phyloP scores from a whole-genome alignment of 1,140 invertebrate species.

The Branchinecta lynchi region DNA sequence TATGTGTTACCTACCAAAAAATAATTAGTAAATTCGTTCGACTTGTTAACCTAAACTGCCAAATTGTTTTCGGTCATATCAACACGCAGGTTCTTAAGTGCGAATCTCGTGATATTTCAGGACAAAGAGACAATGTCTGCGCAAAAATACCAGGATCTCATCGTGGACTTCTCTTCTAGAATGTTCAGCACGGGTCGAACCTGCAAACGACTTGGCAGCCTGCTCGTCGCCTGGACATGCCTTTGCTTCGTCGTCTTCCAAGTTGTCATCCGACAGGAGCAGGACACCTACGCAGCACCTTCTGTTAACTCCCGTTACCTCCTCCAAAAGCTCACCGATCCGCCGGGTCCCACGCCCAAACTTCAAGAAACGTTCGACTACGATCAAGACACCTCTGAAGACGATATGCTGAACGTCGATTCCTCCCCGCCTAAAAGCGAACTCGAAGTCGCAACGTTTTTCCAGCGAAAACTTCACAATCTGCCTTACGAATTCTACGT shows the following conservation, averaged over 20 bases:
- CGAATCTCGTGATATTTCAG: too few species aligned
- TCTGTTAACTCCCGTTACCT: conserved; percentile 27
- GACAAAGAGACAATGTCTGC: too few species aligned
- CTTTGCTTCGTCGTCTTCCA: conserved; percentile 30
- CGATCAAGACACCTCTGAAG: conserved; percentile 46
- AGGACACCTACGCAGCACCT: conserved; percentile 23
- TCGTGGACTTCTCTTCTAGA: too few species aligned
- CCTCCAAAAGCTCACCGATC: conserved; percentile 28
- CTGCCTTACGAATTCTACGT: conserved; percentile 69
- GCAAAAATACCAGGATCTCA: too few species aligned
- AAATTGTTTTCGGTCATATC: too few species aligned
- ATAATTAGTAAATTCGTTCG: too few species aligned
- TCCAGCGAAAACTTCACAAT: conserved; percentile 42
- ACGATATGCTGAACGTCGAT: conserved; percentile 47
- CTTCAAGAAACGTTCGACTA: conserved; percentile 43
- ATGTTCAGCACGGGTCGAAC: background rate
- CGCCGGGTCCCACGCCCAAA: conserved; percentile 22
- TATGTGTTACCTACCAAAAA: too few species aligned
- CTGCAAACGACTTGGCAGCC: conserved; percentile 20
- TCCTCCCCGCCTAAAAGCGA: background rate
- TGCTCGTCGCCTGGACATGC: conserved; percentile 29
- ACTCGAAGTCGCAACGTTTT: conserved; percentile 14
- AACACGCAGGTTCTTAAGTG: too few species aligned
- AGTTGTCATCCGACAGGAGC: conserved; percentile 21
- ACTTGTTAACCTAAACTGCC: too few species aligned